Conservation (phyloP, 2,888 invertebrate species). For the Amphipyra berbera region DNA sequence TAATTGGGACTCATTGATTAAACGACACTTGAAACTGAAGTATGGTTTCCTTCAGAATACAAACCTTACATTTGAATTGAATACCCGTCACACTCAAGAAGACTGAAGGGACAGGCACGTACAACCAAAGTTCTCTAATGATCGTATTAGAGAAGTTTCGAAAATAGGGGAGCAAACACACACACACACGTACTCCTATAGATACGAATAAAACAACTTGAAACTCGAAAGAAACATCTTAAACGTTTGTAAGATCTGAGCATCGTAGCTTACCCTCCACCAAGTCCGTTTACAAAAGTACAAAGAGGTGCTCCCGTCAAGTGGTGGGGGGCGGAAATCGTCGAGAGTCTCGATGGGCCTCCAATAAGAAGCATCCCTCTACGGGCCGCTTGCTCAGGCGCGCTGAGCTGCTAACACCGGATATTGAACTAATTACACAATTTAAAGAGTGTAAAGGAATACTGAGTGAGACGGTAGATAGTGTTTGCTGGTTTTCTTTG, state of each 20-base stretch:
- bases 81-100: too few species aligned
- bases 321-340: conserved; percentile 60
- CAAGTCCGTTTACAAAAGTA: conserved; percentile 56
- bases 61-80: too few species aligned
- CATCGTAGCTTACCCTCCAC: conserved; percentile 27
- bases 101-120: too few species aligned
- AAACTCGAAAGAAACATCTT: conserved; percentile 24
- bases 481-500: not conserved
- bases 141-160: too few species aligned
- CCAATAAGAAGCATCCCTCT: conserved; percentile 36
- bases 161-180: too few species aligned
- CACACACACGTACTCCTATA: too few species aligned
- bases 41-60: too few species aligned
- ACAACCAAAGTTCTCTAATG: too few species aligned
- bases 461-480: not conserved
- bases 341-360: conserved; percentile 65
- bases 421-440: conserved; percentile 43
- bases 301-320: conserved; percentile 61
- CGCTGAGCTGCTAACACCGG: conserved; percentile 15
- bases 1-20: too few species aligned
- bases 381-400: conserved; percentile 20
- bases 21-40: too few species aligned
- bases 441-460: conserved; percentile 19
- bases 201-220: not conserved
- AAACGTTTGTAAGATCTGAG: conserved; percentile 35